A percentile compares a stretch with the other conserved stretches of the same genome.
These are phyloP conservation scores for Miichthys miiuy DNA, from an alignment of 2,797 vertebrate genomes.

Conservation along the genomic window DNA sequence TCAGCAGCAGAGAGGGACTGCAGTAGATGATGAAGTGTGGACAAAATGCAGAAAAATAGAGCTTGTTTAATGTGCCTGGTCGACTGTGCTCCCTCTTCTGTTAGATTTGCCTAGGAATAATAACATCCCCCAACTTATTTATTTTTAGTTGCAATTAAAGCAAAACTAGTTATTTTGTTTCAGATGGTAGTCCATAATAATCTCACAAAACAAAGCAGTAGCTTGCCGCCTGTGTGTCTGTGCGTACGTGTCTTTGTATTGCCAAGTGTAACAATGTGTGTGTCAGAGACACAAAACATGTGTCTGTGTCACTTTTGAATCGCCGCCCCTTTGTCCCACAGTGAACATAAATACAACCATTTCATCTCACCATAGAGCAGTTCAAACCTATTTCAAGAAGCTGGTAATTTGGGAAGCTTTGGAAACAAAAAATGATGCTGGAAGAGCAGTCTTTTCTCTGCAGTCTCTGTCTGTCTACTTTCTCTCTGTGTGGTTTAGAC, in stretches of 20 bases:
- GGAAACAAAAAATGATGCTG: slow-evolving; percentile 64
- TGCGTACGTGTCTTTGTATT: background rate
- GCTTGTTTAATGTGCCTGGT: no score
- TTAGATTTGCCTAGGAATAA: background rate
- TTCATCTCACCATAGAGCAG: slow-evolving; percentile 50
- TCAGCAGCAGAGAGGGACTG: no score
- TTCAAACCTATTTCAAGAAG: slow-evolving; percentile 75
- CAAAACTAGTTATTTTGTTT: slow-evolving; percentile 26
- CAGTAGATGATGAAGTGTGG: no score
- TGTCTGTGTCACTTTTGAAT: slow-evolving; percentile 41
- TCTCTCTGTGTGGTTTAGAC: slow-evolving; percentile 17
- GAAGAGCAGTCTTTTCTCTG: slow-evolving; percentile 34
- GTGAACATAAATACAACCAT: slow-evolving; percentile 56
- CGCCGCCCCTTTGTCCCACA: slow-evolving; percentile 42
- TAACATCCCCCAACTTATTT: background rate
- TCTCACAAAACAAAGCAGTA: slow-evolving; percentile 18
- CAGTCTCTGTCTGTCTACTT: slow-evolving; percentile 21
- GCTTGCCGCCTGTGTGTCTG: background rate
- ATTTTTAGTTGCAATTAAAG: slow-evolving; percentile 22
- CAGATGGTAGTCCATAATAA: slow-evolving; percentile 6
- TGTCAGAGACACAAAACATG: slow-evolving; percentile 5
- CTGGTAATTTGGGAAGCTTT: slow-evolving; percentile 74
- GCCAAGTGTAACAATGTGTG: slow-evolving; percentile 2
- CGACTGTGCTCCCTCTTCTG: background rate
- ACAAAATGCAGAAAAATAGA: no score